Percentiles rank a stretch among this genome's conserved stretches.
Evolutionary conservation across 2,888 invertebrate genomes (phyloP).

Genomic region (Patella depressa): DNA sequence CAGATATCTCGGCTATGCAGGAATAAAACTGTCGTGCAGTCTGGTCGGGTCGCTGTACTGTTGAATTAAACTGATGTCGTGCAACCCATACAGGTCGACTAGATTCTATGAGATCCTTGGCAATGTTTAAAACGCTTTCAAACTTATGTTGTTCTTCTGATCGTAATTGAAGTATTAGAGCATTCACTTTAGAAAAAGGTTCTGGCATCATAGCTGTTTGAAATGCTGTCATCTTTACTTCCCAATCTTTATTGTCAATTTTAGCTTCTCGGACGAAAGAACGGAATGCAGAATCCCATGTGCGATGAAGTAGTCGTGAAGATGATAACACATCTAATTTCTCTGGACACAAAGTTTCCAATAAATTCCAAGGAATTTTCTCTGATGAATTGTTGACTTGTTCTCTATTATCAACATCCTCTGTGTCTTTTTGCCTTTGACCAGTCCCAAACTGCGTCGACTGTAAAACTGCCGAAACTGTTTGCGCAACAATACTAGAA

Average conservation of each 20-base stretch:
- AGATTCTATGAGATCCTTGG: neutral
- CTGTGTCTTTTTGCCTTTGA: too few relatives aligned
- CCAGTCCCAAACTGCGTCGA: neutral
- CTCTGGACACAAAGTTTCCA: neutral
- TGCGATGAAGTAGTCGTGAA: neutral
- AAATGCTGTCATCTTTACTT: neutral
- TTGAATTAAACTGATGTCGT: neutral
- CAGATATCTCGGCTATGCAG: too few relatives aligned
- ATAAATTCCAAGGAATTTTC: neutral
- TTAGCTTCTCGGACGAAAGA: neutral
- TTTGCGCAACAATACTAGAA: neutral
- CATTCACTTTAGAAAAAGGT: neutral
- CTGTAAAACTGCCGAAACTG: neutral
- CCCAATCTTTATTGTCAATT: neutral
- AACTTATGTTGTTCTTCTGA: neutral
- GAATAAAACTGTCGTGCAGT: too few relatives aligned
- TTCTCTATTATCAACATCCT: neutral
- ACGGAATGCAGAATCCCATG: neutral
- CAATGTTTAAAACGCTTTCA: neutral
- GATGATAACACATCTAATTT: neutral
- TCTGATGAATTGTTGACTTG: neutral
- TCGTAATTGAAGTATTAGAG: neutral
- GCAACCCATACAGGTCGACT: neutral
- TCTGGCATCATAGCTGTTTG: neutral
- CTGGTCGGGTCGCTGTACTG: neutral